phyloP scores from a whole-genome alignment of 2,797 vertebrate genomes.

The Chrosomus eos region DNA sequence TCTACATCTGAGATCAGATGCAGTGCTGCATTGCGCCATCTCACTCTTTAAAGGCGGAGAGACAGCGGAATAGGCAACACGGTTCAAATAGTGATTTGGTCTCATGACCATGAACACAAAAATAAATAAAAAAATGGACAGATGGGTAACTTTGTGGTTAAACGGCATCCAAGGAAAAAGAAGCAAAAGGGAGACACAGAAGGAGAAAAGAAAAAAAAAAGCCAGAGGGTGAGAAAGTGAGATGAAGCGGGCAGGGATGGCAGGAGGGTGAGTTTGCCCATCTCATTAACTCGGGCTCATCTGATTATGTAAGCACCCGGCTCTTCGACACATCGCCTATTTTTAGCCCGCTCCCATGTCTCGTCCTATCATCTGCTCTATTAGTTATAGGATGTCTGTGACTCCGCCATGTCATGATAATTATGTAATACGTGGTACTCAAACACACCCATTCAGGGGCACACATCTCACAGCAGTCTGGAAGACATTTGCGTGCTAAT shows the following conservation, averaged over 20 bases:
- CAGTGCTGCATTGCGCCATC: background rate
- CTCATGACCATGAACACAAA: background rate
- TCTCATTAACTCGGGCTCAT: conserved; percentile 76
- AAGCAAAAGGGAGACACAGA: conserved; percentile 12
- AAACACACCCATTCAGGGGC: conserved; percentile 22
- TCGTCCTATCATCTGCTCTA: conserved; percentile 48
- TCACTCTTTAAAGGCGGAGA: background rate
- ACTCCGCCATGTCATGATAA: conserved; percentile 62
- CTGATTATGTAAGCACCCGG: conserved; percentile 72
- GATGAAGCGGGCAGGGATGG: conserved; percentile 39
- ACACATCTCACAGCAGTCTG: conserved; percentile 51
- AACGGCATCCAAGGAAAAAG: conserved; percentile 18
- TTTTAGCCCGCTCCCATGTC: conserved; percentile 53
- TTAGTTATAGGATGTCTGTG: conserved; percentile 55
- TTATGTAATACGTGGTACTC: conserved; percentile 57
- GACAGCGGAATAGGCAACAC: conserved; percentile 15
- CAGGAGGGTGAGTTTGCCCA: conserved; percentile 59
- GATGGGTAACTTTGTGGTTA: conserved; percentile 13
- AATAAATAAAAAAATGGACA: background rate
- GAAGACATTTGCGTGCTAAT: conserved; percentile 66
- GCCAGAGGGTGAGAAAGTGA: conserved; percentile 46
- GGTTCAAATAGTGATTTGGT: conserved; percentile 25
- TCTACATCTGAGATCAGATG: background rate
- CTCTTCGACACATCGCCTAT: conserved; percentile 48
- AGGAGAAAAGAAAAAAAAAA: conserved; percentile 1